Evolutionary conservation across 2,888 invertebrate genomes (phyloP).

Genomic region (Teinopalpus imperialis): DNA sequence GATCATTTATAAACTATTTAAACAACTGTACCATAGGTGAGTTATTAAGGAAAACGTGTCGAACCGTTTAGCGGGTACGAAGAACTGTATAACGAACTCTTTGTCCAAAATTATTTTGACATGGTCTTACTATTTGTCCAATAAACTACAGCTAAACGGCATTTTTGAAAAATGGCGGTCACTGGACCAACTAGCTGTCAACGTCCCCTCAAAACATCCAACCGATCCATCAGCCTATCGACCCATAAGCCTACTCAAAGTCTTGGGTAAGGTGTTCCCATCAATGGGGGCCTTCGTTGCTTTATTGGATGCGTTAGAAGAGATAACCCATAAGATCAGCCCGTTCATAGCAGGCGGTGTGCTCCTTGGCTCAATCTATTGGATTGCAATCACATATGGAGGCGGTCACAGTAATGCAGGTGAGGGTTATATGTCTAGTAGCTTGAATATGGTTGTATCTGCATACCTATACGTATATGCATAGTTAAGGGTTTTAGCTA

Average conservation of each 20-base stretch:
- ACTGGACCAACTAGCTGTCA: conserved; percentile 1
- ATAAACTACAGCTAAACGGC: conserved; percentile 1
- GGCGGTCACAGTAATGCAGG: conserved; percentile 98
- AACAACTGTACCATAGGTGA: conserved; percentile 1
- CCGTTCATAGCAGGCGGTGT: conserved; percentile 97
- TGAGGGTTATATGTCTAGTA: too few relatives aligned
- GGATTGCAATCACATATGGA: conserved; percentile 98
- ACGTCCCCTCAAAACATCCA: not conserved
- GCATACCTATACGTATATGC: too few relatives aligned
- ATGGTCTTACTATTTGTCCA: not conserved
- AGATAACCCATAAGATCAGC: conserved; percentile 93
- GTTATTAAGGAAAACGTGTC: not conserved
- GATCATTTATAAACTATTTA: too few relatives aligned
- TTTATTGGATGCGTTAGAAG: conserved; percentile 93
- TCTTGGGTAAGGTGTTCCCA: too few relatives aligned
- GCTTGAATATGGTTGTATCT: too few relatives aligned
- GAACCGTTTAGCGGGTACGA: conserved; percentile 6
- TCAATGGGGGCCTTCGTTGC: conserved; percentile 94
- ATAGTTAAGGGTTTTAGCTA: too few relatives aligned
- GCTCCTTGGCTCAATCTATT: conserved; percentile 96
- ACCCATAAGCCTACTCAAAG: too few relatives aligned
- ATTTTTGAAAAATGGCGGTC: conserved; percentile 2
- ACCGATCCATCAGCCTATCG: too few relatives aligned
- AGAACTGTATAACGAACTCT: not conserved
- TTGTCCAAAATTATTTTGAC: conserved; percentile 1